Base-by-base conservation (phyloP, 2,888 invertebrate genomes). In the Andrena flavipes region DNA sequence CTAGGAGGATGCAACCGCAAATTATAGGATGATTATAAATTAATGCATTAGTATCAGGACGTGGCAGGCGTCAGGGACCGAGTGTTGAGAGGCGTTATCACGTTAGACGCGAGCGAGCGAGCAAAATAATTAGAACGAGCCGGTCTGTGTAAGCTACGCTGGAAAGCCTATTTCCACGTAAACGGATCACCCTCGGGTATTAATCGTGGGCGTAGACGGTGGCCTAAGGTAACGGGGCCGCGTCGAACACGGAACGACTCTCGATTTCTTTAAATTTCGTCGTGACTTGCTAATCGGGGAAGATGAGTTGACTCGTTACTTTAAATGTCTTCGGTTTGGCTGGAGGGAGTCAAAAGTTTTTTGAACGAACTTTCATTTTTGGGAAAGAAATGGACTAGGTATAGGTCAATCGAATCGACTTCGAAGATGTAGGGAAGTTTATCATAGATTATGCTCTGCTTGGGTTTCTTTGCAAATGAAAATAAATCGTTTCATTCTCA, bases 51-150 rank as follows among this genome's bases (percentile, higher is more conserved):
- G 84, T 87, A 89, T 90, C 87, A 80, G 80, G 29, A 73, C 71
- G 83, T 59, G 65, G 77, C 90, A 86, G 84, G 87, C 86, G 72
- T 86, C 80, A 13, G 73, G 65, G 48, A 67, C 69, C 73, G 77
- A 87, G 87, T 87, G 90, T 85, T 70, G 84, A 81, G 76, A 80
- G 72, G 51, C 86, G 90, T 91, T 91, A 91, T 91, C 91, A 84
- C 84, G 86, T 91, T 91, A 91, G 87, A 87, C 86, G 88, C 91
- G 84, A 90, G 87, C 87, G 89, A 90, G 86, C 89, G 89, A 89
- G 90, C 91, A 89, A 91, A 91, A 91, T 91, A 90, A 91, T 91
- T 91, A 91, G 91, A 90, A 76, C 85, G 85, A 84, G 72, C 87
- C 65, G 69, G 59, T 64, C 42, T 42, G 68, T 78, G 74, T 83